These are phyloP conservation scores for Dendrolimus punctatus DNA, from an alignment of 1,140 invertebrate genomes.

Conservation along the genomic window DNA sequence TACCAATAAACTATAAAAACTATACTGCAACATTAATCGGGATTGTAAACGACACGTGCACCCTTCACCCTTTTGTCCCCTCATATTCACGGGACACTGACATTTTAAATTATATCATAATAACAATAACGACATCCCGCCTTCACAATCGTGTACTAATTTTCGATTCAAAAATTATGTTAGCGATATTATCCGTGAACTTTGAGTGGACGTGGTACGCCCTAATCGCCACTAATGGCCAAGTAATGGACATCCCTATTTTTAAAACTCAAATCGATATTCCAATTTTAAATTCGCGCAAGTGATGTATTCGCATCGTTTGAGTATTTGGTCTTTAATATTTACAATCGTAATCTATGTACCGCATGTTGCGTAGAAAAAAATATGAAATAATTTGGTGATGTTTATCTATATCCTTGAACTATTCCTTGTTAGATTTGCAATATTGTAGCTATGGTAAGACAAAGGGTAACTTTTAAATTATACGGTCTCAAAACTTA, in stretches of 20 bases:
- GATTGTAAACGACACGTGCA: conserved; percentile 39
- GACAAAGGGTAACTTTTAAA: too few relatives aligned
- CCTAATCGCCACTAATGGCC: conserved; percentile 54
- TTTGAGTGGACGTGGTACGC: conserved; percentile 31
- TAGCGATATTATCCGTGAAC: conserved; percentile 25
- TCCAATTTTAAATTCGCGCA: too few relatives aligned
- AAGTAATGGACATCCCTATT: conserved; percentile 34
- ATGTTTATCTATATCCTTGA: too few relatives aligned
- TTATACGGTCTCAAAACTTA: too few relatives aligned
- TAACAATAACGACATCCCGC: conserved; percentile 22
- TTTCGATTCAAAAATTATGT: conserved; percentile 22
- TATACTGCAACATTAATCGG: conserved; percentile 10
- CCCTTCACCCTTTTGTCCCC: conserved; percentile 52
- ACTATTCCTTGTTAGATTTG: too few relatives aligned
- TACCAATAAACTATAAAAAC: conserved; percentile 4
- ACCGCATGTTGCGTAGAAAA: too few relatives aligned
- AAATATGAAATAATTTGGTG: too few relatives aligned
- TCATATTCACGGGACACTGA: conserved; percentile 47
- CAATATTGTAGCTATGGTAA: too few relatives aligned
- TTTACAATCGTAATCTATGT: too few relatives aligned
- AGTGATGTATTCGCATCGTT: too few relatives aligned
- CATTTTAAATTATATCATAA: conserved; percentile 58
- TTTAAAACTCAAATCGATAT: conserved; percentile 16
- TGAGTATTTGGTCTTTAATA: too few relatives aligned
- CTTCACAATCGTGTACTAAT: conserved; percentile 37